Evolutionary conservation across 2,113 vertebrate genomes (phyloP).

Genomic region (Rhinopithecus roxellana): DNA sequence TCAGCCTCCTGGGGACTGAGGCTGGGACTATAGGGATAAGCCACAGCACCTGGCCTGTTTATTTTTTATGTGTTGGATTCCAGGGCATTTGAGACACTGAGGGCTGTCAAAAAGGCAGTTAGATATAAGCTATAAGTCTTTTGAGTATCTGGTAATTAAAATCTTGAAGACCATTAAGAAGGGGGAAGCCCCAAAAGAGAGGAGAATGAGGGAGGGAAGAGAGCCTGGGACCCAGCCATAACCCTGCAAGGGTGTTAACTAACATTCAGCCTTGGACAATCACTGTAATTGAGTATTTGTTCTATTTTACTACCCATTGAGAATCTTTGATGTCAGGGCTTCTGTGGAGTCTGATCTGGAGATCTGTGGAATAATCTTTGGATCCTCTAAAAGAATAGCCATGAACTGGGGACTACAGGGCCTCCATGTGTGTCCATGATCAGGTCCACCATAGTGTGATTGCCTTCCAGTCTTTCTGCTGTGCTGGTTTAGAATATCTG

Average conservation of each 20-base stretch:
- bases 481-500: background rate
- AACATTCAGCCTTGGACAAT: background rate
- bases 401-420: background rate
- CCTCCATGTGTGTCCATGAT: background rate
- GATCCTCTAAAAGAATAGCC: background rate
- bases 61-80: background rate
- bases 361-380: background rate
- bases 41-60: no score
- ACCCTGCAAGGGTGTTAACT: background rate
- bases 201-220: background rate
- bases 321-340: background rate
- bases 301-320: background rate
- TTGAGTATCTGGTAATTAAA: background rate
- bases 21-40: no score
- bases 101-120: background rate
- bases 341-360: background rate
- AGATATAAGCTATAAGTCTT: background rate
- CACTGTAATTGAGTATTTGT: background rate
- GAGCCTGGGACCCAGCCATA: background rate
- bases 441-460: background rate
- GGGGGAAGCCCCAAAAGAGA: background rate
- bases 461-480: background rate
- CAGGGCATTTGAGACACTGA: background rate
- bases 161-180: background rate
- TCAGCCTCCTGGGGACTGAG: no score